Percentiles rank a stretch among this genome's conserved stretches.
These are phyloP conservation scores for Margarornis squamiger DNA, from an alignment of 2,797 vertebrate genomes.

Conservation along the genomic window DNA sequence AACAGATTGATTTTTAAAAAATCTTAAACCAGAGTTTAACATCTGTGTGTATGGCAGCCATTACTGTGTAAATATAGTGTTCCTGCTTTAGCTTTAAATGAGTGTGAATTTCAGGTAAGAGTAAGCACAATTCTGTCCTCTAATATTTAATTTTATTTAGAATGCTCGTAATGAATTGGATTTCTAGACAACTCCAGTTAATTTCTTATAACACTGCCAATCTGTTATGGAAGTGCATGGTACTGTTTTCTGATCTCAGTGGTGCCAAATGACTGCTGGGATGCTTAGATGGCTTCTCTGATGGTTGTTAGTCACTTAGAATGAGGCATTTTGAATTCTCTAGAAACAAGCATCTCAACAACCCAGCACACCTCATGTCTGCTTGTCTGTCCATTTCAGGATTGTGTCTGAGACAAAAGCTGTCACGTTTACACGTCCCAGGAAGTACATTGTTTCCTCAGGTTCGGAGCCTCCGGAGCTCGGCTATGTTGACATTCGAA, in stretches of 20 bases:
- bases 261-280: neutral
- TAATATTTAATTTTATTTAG: neutral
- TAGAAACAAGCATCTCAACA: neutral
- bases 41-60: neutral
- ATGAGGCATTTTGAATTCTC: neutral
- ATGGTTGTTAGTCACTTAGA: neutral
- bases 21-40: neutral
- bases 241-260: neutral
- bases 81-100: neutral
- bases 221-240: neutral
- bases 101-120: neutral
- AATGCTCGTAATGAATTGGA: neutral
- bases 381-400: slow-evolving; percentile 66
- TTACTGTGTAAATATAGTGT: neutral
- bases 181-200: neutral
- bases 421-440: slow-evolving; percentile 86
- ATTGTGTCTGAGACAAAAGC: slow-evolving; percentile 83
- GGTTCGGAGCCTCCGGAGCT: slow-evolving; percentile 83
- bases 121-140: neutral
- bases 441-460: slow-evolving; percentile 89
- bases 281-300: neutral
- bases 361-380: neutral
- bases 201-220: accelerated
- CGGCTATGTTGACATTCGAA: slow-evolving; percentile 90
- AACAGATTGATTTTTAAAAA: neutral